phyloP scores from a whole-genome alignment of 1,140 invertebrate genomes.

The Lepidurus couesii region DNA sequence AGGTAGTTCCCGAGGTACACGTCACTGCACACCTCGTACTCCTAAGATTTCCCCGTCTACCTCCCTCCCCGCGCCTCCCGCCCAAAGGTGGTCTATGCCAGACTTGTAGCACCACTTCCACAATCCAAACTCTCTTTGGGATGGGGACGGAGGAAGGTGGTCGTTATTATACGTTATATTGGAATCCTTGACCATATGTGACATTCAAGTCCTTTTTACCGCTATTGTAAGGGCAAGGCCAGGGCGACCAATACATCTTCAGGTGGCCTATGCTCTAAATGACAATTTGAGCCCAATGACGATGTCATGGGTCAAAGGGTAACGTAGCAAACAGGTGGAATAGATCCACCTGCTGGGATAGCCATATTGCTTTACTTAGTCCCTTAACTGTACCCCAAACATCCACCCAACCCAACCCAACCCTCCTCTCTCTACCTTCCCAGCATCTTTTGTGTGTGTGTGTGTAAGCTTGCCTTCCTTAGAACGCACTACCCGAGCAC shows the following conservation, averaged over 20 bases:
- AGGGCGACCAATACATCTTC: neutral
- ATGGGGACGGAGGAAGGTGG: neutral
- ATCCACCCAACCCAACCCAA: neutral
- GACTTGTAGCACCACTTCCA: constrained; percentile 7
- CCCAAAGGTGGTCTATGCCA: constrained; percentile 14
- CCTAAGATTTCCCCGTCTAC: neutral
- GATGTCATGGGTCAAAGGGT: neutral
- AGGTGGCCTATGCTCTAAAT: neutral
- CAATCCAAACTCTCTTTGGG: neutral
- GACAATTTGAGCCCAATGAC: neutral
- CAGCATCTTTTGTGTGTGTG: neutral
- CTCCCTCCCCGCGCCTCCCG: neutral
- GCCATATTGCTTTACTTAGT: neutral
- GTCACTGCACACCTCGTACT: neutral
- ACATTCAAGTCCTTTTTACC: constrained; percentile 12
- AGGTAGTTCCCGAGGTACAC: neutral
- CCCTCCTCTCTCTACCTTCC: neutral
- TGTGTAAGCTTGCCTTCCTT: neutral
- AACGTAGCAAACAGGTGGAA: neutral
- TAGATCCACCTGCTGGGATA: neutral
- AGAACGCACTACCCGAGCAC: neutral
- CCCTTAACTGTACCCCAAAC: neutral
- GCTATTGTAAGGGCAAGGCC: neutral
- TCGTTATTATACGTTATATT: constrained; percentile 1
- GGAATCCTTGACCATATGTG: constrained; percentile 14